phyloP scores from a whole-genome alignment of 2,113 vertebrate genomes.

The Pelobates fuscus region DNA sequence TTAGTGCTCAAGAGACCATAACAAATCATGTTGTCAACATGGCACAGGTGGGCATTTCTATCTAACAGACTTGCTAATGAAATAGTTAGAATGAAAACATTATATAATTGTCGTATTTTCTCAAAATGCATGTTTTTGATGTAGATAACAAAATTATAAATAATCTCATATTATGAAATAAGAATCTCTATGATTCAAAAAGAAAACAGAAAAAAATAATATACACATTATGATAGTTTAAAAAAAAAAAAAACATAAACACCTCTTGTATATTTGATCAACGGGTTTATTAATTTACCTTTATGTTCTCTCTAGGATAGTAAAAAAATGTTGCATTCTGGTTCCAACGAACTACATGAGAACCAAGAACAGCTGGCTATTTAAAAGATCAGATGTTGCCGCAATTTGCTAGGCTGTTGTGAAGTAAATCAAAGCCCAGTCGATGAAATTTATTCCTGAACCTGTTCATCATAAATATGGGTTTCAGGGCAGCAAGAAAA shows the following conservation, averaged over 20 bases:
- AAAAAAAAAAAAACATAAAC: not conserved
- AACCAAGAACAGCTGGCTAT: not conserved
- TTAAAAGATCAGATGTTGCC: constrained; percentile 30
- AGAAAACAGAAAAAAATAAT: no score
- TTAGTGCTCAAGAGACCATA: no score
- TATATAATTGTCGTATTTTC: no score
- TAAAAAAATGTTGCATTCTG: constrained; percentile 11
- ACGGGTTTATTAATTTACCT: not conserved
- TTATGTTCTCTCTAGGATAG: not conserved
- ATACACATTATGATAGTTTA: not conserved
- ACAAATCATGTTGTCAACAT: no score
- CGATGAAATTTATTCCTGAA: constrained; percentile 7
- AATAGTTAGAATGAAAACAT: no score
- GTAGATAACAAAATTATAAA: no score
- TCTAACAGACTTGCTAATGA: no score
- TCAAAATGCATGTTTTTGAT: no score
- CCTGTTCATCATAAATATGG: constrained; percentile 1
- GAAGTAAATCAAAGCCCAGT: constrained; percentile 19
- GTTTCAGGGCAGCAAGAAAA: constrained; percentile 14
- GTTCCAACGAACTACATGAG: not conserved
- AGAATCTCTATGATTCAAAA: no score
- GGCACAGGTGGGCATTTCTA: no score
- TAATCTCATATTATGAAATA: no score
- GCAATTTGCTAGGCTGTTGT: constrained; percentile 30
- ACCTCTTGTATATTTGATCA: not conserved